A percentile compares a stretch with the other conserved stretches of the same genome.
These are phyloP conservation scores for Microplitis deprimator DNA, from an alignment of 2,888 invertebrate genomes.

Conservation along the genomic window DNA sequence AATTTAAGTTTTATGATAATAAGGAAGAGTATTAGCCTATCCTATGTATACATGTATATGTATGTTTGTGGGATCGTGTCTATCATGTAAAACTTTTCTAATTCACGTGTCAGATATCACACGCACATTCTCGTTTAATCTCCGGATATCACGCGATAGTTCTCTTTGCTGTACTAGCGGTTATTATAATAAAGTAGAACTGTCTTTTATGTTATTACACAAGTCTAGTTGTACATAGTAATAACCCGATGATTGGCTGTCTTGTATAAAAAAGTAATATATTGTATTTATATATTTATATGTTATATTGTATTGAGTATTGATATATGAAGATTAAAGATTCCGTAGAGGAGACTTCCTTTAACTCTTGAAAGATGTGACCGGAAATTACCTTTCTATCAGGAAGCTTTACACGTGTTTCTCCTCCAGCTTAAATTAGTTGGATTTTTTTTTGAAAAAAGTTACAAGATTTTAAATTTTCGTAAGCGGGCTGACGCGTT, in stretches of 20 bases:
- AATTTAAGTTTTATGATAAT: not conserved
- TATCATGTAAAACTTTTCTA: slow-evolving; percentile 5
- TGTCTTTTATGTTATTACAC: slow-evolving; percentile 1
- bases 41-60: not conserved
- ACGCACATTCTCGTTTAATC: slow-evolving; percentile 11
- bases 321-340: slow-evolving; percentile 22
- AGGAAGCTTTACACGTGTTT: slow-evolving; percentile 30
- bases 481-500: too few species aligned
- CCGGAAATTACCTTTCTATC: slow-evolving; percentile 35
- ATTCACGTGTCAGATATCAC: slow-evolving; percentile 7
- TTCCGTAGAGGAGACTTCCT: slow-evolving; percentile 33
- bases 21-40: not conserved
- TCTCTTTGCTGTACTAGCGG: not conserved
- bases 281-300: not conserved
- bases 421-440: slow-evolving; percentile 8
- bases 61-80: not conserved
- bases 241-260: not conserved
- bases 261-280: not conserved
- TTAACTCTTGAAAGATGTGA: slow-evolving; percentile 27
- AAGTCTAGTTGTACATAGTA: not conserved
- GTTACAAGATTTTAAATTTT: not conserved
- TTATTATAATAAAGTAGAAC: not conserved
- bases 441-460: not conserved
- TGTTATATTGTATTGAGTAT: slow-evolving; percentile 12
- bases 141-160: slow-evolving; percentile 16